Evolutionary conservation across 2,888 invertebrate species (phyloP), one percentile per base, ranked within the genome.

Genomic region (Apotomis capreana): DNA sequence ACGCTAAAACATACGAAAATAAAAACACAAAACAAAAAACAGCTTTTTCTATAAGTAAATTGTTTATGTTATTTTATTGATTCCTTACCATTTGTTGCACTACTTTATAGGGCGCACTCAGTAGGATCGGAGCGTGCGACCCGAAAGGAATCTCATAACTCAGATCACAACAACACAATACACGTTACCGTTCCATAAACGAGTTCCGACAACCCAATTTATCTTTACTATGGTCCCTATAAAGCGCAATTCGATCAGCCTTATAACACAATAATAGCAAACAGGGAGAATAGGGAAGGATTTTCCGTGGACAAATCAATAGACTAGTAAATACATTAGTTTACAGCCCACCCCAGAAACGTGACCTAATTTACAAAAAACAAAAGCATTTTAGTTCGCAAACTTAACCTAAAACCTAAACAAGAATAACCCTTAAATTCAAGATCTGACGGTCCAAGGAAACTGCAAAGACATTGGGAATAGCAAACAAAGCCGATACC

Each of bases 281-380:
- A 71, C 15, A 40, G 55, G 61, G 70, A 55, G 65, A 70, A 71
- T 67, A 67, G 52, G 64, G 59, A 36, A 59, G 52, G 68, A 72
- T 72, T 72, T 68, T 15, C 61, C 58, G 37, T 26, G 62, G 57
- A 68, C 72, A 63, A 72, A 72, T 72, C 72, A 72, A 72, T 72
- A 72, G 52, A 68, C 9, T 58, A 68, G 63, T 72, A 72, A 72
- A 72, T 68, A 72, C 72, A 72, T 72, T 72, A 68, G 72, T 71
- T 71, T 62, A 71, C 67, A 67, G 70, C 64, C 70, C 70, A 62
- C 68, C 68, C 68, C 57, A 63, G 36, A 52, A 44, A 72, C 71
- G 71, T 72, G 71, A 68, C 71, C 71, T 68, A 72, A 72, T 72
- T 72, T 72, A 54, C 62, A 72, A 68, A 72, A 71, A 71, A 68